Conservation (phyloP, 1,140 invertebrate genomes). For the Pseudobourletiella spinata region DNA sequence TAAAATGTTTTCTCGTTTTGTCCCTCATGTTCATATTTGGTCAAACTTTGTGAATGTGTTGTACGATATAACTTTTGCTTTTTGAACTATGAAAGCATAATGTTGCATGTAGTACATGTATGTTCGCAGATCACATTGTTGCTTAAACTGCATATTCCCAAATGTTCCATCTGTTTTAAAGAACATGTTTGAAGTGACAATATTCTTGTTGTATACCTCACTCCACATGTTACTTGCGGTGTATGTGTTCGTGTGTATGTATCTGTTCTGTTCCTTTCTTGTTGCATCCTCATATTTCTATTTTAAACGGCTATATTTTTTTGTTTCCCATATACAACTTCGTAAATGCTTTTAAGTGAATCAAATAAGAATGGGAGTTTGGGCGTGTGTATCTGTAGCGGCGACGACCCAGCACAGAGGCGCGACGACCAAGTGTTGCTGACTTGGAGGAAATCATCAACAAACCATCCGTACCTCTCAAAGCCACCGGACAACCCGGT, state of each 20-base stretch:
- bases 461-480: conserved; percentile 78
- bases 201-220: too few relatives aligned
- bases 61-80: too few relatives aligned
- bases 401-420: conserved; percentile 73
- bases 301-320: neutral
- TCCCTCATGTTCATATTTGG: too few relatives aligned
- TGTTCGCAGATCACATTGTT: too few relatives aligned
- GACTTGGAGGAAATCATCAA: conserved; percentile 79
- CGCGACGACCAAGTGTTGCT: conserved; percentile 72
- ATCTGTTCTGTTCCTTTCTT: neutral
- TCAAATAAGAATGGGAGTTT: conserved; percentile 1
- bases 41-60: too few relatives aligned
- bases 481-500: conserved; percentile 62
- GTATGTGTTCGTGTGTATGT: neutral
- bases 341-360: neutral
- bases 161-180: too few relatives aligned
- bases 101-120: too few relatives aligned
- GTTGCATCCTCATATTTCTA: neutral
- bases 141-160: too few relatives aligned
- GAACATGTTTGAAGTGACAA: too few relatives aligned
- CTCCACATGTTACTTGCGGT: neutral
- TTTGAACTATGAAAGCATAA: too few relatives aligned
- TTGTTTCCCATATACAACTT: neutral
- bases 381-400: conserved; percentile 48
- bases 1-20: too few relatives aligned